phyloP scores from a whole-genome alignment of 2,797 vertebrate species.

The Fratercula arctica region DNA sequence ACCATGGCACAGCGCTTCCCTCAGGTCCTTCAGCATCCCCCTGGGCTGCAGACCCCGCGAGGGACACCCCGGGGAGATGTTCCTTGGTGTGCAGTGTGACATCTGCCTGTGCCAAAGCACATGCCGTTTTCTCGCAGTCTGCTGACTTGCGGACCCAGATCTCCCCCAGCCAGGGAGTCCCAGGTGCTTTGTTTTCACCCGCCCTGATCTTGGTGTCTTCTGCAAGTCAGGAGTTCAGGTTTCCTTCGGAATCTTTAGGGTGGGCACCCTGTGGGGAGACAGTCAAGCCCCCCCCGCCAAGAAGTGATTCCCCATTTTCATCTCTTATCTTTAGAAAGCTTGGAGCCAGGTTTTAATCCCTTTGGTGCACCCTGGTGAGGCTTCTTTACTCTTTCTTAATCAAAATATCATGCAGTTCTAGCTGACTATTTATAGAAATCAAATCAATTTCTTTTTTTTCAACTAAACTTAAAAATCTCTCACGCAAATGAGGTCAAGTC shows the following conservation, averaged over 20 bases:
- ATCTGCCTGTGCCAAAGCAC: neutral
- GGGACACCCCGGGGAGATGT: neutral
- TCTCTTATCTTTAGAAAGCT: neutral
- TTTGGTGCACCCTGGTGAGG: neutral
- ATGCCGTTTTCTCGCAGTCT: neutral
- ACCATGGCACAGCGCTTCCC: neutral
- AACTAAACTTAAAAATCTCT: neutral
- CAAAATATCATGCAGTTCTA: neutral
- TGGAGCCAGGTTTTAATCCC: neutral
- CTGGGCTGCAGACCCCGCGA: neutral
- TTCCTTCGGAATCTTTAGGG: neutral
- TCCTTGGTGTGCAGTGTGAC: fast-evolving
- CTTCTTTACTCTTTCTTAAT: slow-evolving; percentile 1
- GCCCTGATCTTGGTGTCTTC: neutral
- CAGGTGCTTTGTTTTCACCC: neutral
- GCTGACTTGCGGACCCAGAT: neutral
- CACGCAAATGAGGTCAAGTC: neutral
- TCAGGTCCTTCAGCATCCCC: neutral
- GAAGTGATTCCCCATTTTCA: neutral
- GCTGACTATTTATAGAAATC: neutral
- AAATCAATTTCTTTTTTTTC: neutral
- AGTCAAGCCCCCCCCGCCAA: too few species aligned
- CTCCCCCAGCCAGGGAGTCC: neutral
- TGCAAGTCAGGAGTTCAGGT: neutral
- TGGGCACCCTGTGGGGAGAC: neutral